Base-by-base conservation (phyloP, 1,140 invertebrate genomes). In the Caerostris extrusa region DNA sequence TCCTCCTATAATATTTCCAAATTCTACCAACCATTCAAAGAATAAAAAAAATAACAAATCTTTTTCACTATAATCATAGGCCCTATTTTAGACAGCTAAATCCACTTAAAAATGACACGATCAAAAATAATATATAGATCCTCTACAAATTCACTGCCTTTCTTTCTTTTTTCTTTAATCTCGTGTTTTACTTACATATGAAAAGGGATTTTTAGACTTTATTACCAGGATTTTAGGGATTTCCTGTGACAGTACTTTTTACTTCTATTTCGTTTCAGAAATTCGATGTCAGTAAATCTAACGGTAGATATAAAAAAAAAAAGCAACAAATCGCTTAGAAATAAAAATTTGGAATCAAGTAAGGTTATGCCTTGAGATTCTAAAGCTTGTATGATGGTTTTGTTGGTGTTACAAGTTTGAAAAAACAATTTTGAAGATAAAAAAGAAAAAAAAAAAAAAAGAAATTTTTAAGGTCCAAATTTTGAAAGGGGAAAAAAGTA, bases 101-200 rank as follows among this genome's bases (percentile, higher is more conserved):
- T 91, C 90, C 90, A 91, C 90, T 82, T 91, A 91, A 91, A 90
- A 91, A 91, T 82, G 71, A 82, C 90, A 61, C 61, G 90, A 91
- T 91, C 71, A 91, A 50, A 50, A 53, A 69, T 91, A 83, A 91
- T 82, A 82, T 64, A 91, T 83, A 34, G 34, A 91, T 81, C 71
- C 90, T 58, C 14, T 17, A 83, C 90, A 83, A 91, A 91, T 91
- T 91, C 90, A 71, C 55, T 17, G 77, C 19, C 53, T 56, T 91
- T 82, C 81, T 58, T 60, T 61, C 58, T 8, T 57, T 91, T 91
- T 55, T 53, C 17, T 91, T 91, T 61, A 64, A 83, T 82, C 88
- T 53, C 50, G 55, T 64, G 57, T 60, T 81, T 61, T 90, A 77
- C 88, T 71, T 19, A 90, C 19, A 55, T 53, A 90, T 61, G 88